These are phyloP conservation scores for Trichogramma pretiosum DNA, from an alignment of 1,140 invertebrate genomes.

Conservation along the genomic window DNA sequence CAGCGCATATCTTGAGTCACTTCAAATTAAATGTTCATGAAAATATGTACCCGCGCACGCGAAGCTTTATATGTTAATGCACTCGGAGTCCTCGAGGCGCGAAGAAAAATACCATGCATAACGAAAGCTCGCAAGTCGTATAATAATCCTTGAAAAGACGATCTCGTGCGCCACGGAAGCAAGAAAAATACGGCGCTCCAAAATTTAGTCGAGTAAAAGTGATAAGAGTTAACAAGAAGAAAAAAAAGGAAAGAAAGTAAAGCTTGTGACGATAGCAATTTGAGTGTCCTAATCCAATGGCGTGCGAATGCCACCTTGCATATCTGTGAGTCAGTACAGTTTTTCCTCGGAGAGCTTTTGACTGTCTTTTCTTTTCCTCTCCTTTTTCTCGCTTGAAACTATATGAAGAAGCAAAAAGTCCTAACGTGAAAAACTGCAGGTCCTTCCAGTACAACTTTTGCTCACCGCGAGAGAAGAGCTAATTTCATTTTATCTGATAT, in stretches of 20 bases:
- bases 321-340: too few species aligned
- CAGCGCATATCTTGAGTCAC: too few species aligned
- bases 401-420: too few species aligned
- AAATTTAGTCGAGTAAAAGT: slow-evolving; percentile 3
- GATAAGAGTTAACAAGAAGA: slow-evolving; percentile 11
- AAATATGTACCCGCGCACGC: background rate
- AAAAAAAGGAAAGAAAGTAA: background rate
- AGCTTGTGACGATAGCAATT: slow-evolving; percentile 23
- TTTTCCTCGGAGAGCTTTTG: too few species aligned
- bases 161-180: background rate
- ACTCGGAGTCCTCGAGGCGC: background rate
- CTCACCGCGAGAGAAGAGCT: too few species aligned
- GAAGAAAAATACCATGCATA: slow-evolving; percentile 4
- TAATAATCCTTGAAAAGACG: too few species aligned
- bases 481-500: slow-evolving; percentile 39
- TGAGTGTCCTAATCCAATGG: slow-evolving; percentile 35
- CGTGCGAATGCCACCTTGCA: slow-evolving; percentile 32
- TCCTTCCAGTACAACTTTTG: too few species aligned
- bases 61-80: background rate
- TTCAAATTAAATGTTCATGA: too few species aligned
- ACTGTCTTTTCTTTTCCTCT: too few species aligned
- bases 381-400: too few species aligned
- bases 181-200: too few species aligned
- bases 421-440: too few species aligned
- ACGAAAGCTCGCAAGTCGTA: background rate